These are phyloP conservation scores for Oceanites oceanicus DNA, from an alignment of 2,113 vertebrate species.

Conservation along the genomic window DNA sequence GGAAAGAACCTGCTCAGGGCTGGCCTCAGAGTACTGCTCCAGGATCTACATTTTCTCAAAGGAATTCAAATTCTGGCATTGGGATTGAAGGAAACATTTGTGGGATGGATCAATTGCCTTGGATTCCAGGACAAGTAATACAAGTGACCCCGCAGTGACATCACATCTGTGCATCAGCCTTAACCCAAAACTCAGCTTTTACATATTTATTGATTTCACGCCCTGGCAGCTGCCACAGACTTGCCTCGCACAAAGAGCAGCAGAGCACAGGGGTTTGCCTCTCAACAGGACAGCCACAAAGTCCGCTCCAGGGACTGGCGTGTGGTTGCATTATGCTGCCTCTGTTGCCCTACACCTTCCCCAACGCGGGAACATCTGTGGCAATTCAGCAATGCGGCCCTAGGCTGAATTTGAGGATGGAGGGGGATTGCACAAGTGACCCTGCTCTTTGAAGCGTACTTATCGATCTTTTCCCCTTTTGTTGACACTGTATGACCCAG, in stretches of 20 bases:
- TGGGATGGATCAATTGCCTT: background rate
- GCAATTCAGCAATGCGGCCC: background rate
- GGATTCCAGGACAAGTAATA: background rate
- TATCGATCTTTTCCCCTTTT: background rate
- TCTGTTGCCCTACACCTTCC: background rate
- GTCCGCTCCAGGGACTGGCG: background rate
- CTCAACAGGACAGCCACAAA: background rate
- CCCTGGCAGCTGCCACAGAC: background rate
- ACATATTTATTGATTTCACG: background rate
- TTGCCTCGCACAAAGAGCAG: background rate
- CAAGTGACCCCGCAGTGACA: background rate
- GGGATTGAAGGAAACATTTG: background rate
- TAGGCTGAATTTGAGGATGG: background rate
- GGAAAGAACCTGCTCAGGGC: background rate
- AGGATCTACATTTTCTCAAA: background rate
- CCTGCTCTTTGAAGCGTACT: constrained; percentile 50
- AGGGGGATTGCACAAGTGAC: constrained; percentile 31
- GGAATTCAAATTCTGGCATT: background rate
- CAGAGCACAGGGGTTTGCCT: background rate
- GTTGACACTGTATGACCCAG: background rate
- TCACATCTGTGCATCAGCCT: background rate
- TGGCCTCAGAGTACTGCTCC: background rate
- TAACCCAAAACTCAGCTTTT: background rate
- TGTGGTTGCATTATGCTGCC: background rate
- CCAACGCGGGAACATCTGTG: background rate